phyloP scores from a whole-genome alignment of 1,140 invertebrate genomes.

The Zaprionus kolodkinae region DNA sequence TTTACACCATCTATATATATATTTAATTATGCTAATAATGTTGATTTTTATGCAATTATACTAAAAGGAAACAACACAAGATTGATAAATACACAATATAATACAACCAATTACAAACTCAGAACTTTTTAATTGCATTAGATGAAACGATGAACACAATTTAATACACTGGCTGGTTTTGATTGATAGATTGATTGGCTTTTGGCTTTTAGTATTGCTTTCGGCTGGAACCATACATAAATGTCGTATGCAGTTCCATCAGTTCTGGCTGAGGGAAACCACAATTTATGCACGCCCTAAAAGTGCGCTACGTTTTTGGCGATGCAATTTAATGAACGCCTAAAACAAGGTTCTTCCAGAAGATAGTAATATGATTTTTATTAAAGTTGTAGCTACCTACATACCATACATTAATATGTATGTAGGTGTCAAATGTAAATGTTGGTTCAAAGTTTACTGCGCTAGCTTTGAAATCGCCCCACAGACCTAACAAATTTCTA shows the following conservation, averaged over 20 bases:
- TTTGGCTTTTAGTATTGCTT: not conserved
- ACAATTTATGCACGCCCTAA: not conserved
- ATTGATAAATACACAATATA: constrained; percentile 76
- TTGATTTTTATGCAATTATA: constrained; percentile 80
- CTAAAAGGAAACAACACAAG: constrained; percentile 73
- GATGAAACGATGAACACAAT: constrained; percentile 7
- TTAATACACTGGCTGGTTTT: constrained; percentile 5
- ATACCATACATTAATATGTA: not conserved
- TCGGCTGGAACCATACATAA: not conserved
- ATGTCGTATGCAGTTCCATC: not conserved
- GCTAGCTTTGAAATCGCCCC: constrained; percentile 15
- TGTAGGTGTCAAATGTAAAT: not conserved
- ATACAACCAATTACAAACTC: constrained; percentile 67
- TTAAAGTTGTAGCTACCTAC: constrained; percentile 3
- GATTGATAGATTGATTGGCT: constrained; percentile 5
- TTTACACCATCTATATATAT: constrained; percentile 65
- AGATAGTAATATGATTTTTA: constrained; percentile 20
- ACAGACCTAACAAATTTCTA: constrained; percentile 34
- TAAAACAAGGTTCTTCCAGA: constrained; percentile 23
- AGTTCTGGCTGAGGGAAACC: not conserved
- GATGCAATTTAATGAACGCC: not conserved
- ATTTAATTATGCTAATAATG: constrained; percentile 76
- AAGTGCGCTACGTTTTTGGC: constrained; percentile 19
- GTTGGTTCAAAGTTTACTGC: constrained; percentile 17
- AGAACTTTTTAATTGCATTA: constrained; percentile 58